Evolutionary conservation across 1,140 invertebrate species (phyloP).

Genomic region (Bombus fervidus): DNA sequence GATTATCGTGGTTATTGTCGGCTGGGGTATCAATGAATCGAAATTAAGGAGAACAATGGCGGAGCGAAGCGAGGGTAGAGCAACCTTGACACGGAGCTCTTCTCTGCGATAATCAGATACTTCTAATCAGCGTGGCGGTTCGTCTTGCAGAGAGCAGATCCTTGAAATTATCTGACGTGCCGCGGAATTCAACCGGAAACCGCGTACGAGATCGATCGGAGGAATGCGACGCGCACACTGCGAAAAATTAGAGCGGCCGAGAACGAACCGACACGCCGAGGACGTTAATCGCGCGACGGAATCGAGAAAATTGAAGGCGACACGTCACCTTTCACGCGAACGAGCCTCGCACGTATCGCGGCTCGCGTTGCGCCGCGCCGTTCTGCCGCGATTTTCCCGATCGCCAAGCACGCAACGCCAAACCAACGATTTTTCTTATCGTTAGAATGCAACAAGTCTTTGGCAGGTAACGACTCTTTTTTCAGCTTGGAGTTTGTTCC

Average conservation of each 20-base stretch:
- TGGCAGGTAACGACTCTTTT: neutral
- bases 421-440: conserved; percentile 5
- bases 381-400: neutral
- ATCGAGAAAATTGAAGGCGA: conserved; percentile 26
- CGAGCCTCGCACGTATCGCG: neutral
- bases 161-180: conserved; percentile 8
- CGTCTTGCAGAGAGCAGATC: conserved; percentile 29
- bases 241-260: conserved; percentile 18
- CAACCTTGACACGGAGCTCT: conserved; percentile 7
- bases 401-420: neutral
- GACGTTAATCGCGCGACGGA: conserved; percentile 24
- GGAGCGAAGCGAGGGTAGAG: neutral
- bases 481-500: neutral
- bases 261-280: neutral
- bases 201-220: neutral
- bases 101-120: conserved; percentile 27
- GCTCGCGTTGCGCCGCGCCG: neutral
- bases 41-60: conserved; percentile 18
- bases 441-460: conserved; percentile 22
- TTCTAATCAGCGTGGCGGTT: conserved; percentile 9
- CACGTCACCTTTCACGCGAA: conserved; percentile 30
- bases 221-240: conserved; percentile 24
- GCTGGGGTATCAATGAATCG: neutral
- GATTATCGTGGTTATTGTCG: neutral
- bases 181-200: conserved; percentile 24